Conservation (phyloP, 2,113 vertebrate species). For the Macquaria ambigua region DNA sequence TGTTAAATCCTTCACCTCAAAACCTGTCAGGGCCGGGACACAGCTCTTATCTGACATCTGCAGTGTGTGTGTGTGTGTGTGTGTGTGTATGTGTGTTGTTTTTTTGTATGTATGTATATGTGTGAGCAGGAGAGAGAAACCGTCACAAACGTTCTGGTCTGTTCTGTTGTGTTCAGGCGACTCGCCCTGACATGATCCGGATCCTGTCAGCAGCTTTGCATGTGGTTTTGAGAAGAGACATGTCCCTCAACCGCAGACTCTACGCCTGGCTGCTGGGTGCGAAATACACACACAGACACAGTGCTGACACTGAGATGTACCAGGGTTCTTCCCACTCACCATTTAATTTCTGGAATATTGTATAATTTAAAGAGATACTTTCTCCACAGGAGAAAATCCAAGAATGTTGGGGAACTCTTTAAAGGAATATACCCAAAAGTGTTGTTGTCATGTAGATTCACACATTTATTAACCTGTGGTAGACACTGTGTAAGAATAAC, state of each 20-base stretch:
- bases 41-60: slow-evolving; percentile 3
- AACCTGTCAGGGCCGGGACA: slow-evolving; percentile 8
- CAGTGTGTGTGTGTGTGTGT: background rate
- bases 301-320: slow-evolving; percentile 13
- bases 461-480: background rate
- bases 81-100: background rate
- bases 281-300: slow-evolving; percentile 66
- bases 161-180: slow-evolving; percentile 86
- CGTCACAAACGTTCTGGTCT: slow-evolving; percentile 28
- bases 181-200: slow-evolving; percentile 96
- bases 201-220: slow-evolving; percentile 98
- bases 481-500: background rate
- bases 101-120: background rate
- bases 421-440: background rate
- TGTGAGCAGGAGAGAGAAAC: slow-evolving; percentile 4
- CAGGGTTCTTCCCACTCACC: slow-evolving; percentile 8
- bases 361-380: background rate
- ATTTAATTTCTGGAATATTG: background rate
- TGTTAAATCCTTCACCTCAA: slow-evolving; percentile 38
- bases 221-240: slow-evolving; percentile 97
- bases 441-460: background rate
- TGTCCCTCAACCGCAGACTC: slow-evolving; percentile 98
- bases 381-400: background rate
- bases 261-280: slow-evolving; percentile 98
- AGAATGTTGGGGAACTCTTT: background rate